Percentiles rank a stretch among this genome's conserved stretches.
Conservation (phyloP, 2,888 invertebrate genomes). For the Phanerotoma sp. region DNA sequence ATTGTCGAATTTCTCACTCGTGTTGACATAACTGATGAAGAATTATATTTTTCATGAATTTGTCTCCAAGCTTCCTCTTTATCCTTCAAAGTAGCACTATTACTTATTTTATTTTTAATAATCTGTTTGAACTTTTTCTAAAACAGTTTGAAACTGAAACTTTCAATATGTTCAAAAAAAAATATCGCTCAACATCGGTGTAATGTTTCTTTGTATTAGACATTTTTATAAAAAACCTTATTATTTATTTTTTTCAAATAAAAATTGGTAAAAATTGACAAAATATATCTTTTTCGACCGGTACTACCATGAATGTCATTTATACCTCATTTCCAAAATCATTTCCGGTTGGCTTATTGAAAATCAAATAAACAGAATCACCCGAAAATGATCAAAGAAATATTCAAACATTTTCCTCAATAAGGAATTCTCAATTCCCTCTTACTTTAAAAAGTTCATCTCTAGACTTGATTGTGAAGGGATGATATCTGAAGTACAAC, state of each 20-base stretch:
- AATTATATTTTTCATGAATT: conserved; percentile 18
- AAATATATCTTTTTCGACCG: too few relatives aligned
- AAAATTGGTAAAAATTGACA: too few relatives aligned
- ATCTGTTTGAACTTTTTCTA: conserved; percentile 19
- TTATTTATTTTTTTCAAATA: neutral
- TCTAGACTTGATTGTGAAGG: conserved; percentile 10
- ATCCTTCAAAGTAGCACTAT: conserved; percentile 9
- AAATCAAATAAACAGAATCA: conserved; percentile 1
- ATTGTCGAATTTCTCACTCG: conserved; percentile 11
- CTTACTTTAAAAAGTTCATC: conserved; percentile 8
- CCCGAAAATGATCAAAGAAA: neutral
- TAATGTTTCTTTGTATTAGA: neutral
- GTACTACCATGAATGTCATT: too few relatives aligned
- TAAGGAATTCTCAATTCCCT: conserved; percentile 2
- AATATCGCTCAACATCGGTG: neutral
- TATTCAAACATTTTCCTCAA: neutral
- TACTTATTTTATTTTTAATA: conserved; percentile 18
- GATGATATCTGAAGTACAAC: conserved; percentile 3
- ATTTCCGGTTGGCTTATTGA: conserved; percentile 6
- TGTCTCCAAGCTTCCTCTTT: conserved; percentile 19
- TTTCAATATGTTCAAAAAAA: conserved; percentile 17
- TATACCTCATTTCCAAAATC: too few relatives aligned
- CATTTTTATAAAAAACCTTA: neutral
- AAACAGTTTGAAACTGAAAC: too few relatives aligned
- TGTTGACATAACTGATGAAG: conserved; percentile 11